Conservation (phyloP, 2,888 invertebrate genomes). For the Lithophane ornitopus region DNA sequence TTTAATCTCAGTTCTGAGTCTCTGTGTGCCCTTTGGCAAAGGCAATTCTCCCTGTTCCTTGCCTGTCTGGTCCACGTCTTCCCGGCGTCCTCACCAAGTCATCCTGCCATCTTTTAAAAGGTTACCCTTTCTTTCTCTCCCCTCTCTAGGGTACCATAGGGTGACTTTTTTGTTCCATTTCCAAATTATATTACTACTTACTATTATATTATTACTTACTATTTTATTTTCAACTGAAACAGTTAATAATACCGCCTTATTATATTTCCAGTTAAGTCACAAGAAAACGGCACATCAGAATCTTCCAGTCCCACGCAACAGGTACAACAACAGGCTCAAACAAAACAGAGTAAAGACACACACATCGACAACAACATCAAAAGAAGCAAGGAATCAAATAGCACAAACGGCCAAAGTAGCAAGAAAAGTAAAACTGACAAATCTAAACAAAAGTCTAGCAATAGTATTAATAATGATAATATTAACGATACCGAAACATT, state of each 20-base stretch:
- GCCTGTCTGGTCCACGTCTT: too few relatives aligned
- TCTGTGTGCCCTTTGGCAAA: too few relatives aligned
- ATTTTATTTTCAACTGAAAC: too few relatives aligned
- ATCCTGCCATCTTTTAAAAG: too few relatives aligned
- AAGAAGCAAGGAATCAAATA: conserved; percentile 85
- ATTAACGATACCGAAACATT: conserved; percentile 75
- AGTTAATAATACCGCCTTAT: background rate
- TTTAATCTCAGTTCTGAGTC: too few relatives aligned
- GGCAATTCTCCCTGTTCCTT: too few relatives aligned
- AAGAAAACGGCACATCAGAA: conserved; percentile 89
- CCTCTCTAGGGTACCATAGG: too few relatives aligned
- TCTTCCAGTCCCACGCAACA: conserved; percentile 87
- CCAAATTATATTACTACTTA: too few relatives aligned
- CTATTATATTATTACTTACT: too few relatives aligned
- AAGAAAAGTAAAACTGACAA: conserved; percentile 88
- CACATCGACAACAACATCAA: conserved; percentile 84
- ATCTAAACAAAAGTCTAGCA: conserved; percentile 89
- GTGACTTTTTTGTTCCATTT: too few relatives aligned
- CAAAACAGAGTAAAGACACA: conserved; percentile 85
- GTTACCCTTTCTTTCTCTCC: too few relatives aligned
- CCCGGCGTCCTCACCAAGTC: too few relatives aligned
- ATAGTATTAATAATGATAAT: conserved; percentile 82
- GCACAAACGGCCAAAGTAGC: conserved; percentile 84
- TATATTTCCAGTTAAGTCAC: conserved; percentile 84
- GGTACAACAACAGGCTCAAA: conserved; percentile 85